phyloP scores from a whole-genome alignment of 2,888 invertebrate genomes.

The Acanthococcus lagerstroemiae region DNA sequence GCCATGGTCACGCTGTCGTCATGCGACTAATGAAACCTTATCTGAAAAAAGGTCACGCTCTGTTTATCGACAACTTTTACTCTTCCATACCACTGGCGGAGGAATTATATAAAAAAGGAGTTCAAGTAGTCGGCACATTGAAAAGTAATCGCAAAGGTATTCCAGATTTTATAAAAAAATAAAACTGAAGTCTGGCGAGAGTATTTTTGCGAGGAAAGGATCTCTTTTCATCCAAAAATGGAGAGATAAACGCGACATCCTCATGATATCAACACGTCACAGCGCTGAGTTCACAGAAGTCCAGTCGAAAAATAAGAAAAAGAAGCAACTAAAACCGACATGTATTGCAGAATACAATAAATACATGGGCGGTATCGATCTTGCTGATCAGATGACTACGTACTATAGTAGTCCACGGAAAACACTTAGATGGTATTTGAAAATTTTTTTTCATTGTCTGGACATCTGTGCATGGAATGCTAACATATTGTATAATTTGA shows the following conservation, averaged over 20 bases:
- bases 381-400: conserved; percentile 1
- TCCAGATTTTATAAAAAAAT: conserved; percentile 1
- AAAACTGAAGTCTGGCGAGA: neutral
- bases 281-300: neutral
- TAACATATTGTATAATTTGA: neutral
- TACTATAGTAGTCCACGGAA: conserved; percentile 5
- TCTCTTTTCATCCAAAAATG: conserved; percentile 1
- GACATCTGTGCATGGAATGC: conserved; percentile 6
- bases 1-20: neutral
- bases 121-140: neutral
- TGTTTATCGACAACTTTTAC: conserved; percentile 2
- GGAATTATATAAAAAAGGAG: neutral
- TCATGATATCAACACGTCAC: neutral
- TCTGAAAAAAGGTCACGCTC: neutral
- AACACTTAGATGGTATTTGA: neutral
- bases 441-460: neutral
- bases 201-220: neutral
- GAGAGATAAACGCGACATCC: neutral
- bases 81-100: neutral
- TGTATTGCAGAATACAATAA: neutral
- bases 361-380: neutral
- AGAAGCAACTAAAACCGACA: neutral
- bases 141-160: neutral
- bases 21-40: neutral
- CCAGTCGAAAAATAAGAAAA: neutral